A percentile compares a stretch with the other conserved stretches of the same genome.
phyloP scores from a whole-genome alignment of 2,113 vertebrate genomes.

The Emydocephalus ijimae region DNA sequence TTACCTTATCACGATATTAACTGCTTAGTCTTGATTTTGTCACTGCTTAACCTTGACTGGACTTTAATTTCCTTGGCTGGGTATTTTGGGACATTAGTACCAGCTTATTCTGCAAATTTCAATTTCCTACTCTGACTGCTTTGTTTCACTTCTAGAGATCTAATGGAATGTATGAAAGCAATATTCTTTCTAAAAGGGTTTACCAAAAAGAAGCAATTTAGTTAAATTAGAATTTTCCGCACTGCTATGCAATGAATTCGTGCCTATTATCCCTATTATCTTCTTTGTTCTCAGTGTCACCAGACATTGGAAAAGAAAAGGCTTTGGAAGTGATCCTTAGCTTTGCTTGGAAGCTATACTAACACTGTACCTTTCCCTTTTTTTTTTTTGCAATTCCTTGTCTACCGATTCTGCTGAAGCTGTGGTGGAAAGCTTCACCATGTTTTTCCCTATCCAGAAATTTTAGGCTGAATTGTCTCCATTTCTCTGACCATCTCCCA shows the following conservation, averaged over 20 bases:
- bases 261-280: not conserved
- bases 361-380: not conserved
- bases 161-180: not conserved
- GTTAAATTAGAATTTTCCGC: not conserved
- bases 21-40: not conserved
- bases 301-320: not conserved
- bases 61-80: not conserved
- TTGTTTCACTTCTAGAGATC: not conserved
- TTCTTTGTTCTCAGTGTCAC: not conserved
- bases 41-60: not conserved
- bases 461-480: not conserved
- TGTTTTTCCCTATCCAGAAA: too few species aligned
- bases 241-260: not conserved
- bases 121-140: not conserved
- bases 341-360: not conserved
- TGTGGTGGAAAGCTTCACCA: not conserved
- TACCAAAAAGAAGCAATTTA: not conserved
- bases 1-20: not conserved
- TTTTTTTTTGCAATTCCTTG: not conserved
- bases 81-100: not conserved
- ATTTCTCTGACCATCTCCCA: rapidly evolving
- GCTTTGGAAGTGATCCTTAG: not conserved
- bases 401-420: rapidly evolving
- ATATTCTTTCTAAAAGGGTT: not conserved
- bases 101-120: not conserved